These are phyloP conservation scores for Argopecten irradians DNA, from an alignment of 1,140 invertebrate genomes.

Conservation along the genomic window DNA sequence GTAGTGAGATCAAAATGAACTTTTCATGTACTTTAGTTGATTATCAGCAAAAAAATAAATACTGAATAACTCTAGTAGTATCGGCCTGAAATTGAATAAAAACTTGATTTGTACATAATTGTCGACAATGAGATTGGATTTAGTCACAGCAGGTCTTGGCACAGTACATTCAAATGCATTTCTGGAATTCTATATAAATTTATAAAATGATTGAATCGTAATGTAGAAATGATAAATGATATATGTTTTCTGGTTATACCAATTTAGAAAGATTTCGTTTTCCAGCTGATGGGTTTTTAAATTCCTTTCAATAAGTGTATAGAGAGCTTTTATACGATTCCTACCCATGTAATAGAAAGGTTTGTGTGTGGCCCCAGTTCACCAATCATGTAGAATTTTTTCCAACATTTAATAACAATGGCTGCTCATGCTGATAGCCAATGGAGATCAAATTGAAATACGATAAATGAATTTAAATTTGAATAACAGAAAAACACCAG, in stretches of 20 bases:
- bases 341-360: not conserved
- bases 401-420: not conserved
- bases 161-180: not conserved
- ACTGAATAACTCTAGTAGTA: not conserved
- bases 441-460: slow-evolving; percentile 12
- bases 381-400: not conserved
- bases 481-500: not conserved
- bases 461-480: slow-evolving; percentile 3
- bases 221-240: slow-evolving; percentile 16
- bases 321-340: not conserved
- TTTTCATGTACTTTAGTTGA: not conserved
- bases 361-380: not conserved
- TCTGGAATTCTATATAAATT: slow-evolving; percentile 10
- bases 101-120: slow-evolving; percentile 15
- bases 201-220: slow-evolving; percentile 11
- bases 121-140: not conserved
- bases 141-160: not conserved
- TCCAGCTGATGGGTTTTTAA: slow-evolving; percentile 9
- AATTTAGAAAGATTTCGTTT: slow-evolving; percentile 4
- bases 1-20: not conserved
- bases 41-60: slow-evolving; percentile 18
- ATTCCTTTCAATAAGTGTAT: not conserved
- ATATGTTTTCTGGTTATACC: not conserved
- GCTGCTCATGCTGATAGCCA: slow-evolving; percentile 13
- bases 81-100: not conserved